These are phyloP conservation scores for Brassicogethes aeneus DNA, from an alignment of 2,888 invertebrate species.

Conservation along the genomic window DNA sequence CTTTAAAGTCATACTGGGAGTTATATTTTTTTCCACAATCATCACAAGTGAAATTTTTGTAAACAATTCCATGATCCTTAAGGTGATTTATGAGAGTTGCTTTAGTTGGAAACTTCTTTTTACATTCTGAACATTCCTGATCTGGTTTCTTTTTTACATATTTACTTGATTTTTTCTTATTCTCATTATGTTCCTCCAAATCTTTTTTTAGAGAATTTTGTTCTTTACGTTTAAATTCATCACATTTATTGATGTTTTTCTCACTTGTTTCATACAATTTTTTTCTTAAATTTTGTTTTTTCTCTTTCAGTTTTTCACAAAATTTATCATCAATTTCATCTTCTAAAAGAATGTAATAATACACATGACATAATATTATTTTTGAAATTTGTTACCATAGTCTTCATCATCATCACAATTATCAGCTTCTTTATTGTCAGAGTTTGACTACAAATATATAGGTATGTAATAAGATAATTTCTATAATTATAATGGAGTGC, in stretches of 20 bases:
- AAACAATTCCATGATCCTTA: constrained; percentile 18
- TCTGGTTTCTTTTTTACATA: constrained; percentile 1
- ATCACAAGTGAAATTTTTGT: constrained; percentile 19
- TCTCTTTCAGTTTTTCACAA: neutral
- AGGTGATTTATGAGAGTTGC: constrained; percentile 16
- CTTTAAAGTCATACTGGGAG: constrained; percentile 24
- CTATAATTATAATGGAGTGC: too few species aligned
- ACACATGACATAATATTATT: too few species aligned
- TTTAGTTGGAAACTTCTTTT: neutral
- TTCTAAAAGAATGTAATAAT: too few species aligned
- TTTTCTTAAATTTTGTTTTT: neutral
- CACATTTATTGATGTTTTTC: neutral
- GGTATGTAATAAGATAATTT: too few species aligned
- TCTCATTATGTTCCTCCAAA: neutral
- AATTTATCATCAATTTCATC: neutral
- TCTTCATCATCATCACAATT: neutral
- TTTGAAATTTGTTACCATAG: neutral
- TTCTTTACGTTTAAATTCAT: neutral
- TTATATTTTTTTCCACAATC: constrained; percentile 25
- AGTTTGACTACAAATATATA: too few species aligned
- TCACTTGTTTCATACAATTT: neutral
- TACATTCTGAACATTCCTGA: neutral
- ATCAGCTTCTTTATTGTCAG: too few species aligned
- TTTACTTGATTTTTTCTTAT: neutral
- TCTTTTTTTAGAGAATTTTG: neutral